phyloP scores from a whole-genome alignment of 1,140 invertebrate genomes.

The Brachionus koreanus region DNA sequence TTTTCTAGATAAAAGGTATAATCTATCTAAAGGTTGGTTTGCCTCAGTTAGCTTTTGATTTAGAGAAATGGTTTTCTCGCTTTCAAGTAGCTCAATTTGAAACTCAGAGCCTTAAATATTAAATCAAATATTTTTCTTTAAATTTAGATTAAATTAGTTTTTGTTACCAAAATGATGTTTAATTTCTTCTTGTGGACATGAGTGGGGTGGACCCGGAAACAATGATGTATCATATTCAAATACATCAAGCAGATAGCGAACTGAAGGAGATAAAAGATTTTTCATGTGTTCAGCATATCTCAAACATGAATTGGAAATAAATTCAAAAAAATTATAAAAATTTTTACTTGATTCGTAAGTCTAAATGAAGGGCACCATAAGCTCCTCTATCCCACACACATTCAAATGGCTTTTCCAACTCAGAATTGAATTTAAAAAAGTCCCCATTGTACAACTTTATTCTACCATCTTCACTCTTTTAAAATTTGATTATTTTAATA shows the following conservation, averaged over 20 bases:
- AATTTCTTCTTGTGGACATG: neutral
- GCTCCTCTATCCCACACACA: conserved; percentile 43
- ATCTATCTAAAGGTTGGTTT: neutral
- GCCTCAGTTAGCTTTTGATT: neutral
- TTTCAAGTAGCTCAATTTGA: conserved; percentile 1
- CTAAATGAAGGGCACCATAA: neutral
- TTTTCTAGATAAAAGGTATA: neutral
- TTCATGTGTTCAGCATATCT: conserved; percentile 20
- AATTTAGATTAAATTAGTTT: neutral
- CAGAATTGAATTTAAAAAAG: conserved; percentile 23
- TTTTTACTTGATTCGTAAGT: neutral
- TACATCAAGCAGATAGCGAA: conserved; percentile 18
- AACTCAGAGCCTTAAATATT: neutral
- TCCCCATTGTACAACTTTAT: conserved; percentile 29
- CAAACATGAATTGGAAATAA: neutral
- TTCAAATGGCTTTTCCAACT: conserved; percentile 20
- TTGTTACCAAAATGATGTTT: neutral
- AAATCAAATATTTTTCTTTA: neutral
- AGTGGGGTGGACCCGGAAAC: conserved; percentile 14
- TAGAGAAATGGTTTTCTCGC: neutral
- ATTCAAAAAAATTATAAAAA: neutral
- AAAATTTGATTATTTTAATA: neutral
- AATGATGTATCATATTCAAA: conserved; percentile 30
- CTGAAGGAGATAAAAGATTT: neutral
- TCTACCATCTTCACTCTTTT: neutral